These are phyloP conservation scores for Venustaconcha ellipsiformis DNA, from an alignment of 1,140 invertebrate genomes.

Conservation along the genomic window DNA sequence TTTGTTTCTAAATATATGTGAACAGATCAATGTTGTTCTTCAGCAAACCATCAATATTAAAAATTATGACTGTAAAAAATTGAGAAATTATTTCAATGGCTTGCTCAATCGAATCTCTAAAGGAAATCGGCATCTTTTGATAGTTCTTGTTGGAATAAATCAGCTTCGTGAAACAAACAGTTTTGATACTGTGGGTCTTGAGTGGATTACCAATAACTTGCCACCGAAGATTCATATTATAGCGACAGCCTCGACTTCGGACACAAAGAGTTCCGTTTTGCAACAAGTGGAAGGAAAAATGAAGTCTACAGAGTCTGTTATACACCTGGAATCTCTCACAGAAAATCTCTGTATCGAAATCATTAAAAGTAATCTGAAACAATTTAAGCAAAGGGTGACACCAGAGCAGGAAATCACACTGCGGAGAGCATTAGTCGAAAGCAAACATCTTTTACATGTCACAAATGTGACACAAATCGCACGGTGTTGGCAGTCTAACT, in stretches of 20 bases:
- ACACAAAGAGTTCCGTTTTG: conserved; percentile 5
- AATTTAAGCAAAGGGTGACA: conserved; percentile 25
- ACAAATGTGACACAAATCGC: not conserved
- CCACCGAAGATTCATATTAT: conserved; percentile 44
- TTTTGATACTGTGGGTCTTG: conserved; percentile 7
- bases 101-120: conserved; percentile 41
- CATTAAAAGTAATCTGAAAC: conserved; percentile 16
- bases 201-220: conserved; percentile 38
- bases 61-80: conserved; percentile 25
- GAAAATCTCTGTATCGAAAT: conserved; percentile 20
- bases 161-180: conserved; percentile 1
- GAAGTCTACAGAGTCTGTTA: conserved; percentile 11
- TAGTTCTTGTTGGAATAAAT: conserved; percentile 35
- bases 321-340: conserved; percentile 27
- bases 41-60: conserved; percentile 34
- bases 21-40: conserved; percentile 36
- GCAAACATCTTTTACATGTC: conserved; percentile 16
- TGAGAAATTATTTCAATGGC: conserved; percentile 42
- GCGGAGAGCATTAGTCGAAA: conserved; percentile 8
- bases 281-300: conserved; percentile 31
- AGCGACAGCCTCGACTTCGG: conserved; percentile 19
- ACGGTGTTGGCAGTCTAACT: conserved; percentile 1
- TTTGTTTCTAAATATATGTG: conserved; percentile 31
- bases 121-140: conserved; percentile 35
- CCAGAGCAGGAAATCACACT: conserved; percentile 25